Conservation (phyloP, 64 coral and sea anemone genomes). For the Actinia tenebrosa region DNA sequence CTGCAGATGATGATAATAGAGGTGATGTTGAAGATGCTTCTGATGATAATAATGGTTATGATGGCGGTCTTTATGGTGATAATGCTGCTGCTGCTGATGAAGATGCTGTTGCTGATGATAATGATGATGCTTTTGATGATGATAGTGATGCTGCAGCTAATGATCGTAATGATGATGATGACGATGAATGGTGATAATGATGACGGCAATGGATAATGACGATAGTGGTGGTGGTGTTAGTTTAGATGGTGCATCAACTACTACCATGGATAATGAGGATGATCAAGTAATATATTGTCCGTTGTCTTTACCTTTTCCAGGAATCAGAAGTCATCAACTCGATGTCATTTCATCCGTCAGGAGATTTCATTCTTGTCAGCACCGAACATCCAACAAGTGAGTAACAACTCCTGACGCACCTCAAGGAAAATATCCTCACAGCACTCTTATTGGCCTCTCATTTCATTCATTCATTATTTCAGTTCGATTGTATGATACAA, state of each 20-base stretch:
- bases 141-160: background rate
- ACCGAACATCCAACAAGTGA: slow-evolving; percentile 95
- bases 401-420: background rate
- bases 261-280: too few species aligned
- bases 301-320: slow-evolving; percentile 15
- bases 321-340: slow-evolving; percentile 77
- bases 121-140: too few species aligned
- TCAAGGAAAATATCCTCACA: background rate
- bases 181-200: too few species aligned
- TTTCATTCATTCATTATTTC: background rate
- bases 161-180: too few species aligned
- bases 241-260: too few species aligned
- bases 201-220: too few species aligned
- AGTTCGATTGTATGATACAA: slow-evolving; percentile 93
- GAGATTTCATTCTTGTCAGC: slow-evolving; percentile 83
- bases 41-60: background rate
- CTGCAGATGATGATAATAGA: background rate
- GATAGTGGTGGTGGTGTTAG: too few species aligned
- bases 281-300: background rate
- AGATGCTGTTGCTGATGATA: background rate
- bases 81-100: background rate
- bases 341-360: slow-evolving; percentile 95
- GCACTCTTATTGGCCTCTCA: background rate
- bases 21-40: background rate
- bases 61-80: background rate